Percentiles rank a stretch among this genome's conserved stretches.
Evolutionary conservation across 2,113 vertebrate genomes (phyloP).

Genomic region (human (Homo sapiens)): DNA sequence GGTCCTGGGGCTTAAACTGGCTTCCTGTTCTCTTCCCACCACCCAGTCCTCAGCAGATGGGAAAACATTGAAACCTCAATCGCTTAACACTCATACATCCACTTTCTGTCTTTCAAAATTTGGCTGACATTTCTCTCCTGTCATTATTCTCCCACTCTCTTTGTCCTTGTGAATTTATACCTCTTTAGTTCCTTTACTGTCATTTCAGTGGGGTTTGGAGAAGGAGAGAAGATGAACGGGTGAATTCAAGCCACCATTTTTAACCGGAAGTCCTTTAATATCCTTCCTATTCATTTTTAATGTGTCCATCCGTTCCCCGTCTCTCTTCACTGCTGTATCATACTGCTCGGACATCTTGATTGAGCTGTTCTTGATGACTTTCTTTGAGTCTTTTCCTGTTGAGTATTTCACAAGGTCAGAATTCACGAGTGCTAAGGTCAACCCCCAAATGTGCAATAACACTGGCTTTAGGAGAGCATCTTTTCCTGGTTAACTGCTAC

Average conservation of each 20-base stretch:
- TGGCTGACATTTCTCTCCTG: not conserved
- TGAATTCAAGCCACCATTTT: not conserved
- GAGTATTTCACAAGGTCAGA: not conserved
- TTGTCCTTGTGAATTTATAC: not conserved
- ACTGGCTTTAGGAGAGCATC: not conserved
- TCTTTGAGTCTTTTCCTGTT: not conserved
- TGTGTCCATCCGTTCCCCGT: not conserved
- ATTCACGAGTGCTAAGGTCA: not conserved
- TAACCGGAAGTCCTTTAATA: conserved; percentile 8
- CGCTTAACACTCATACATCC: not conserved
- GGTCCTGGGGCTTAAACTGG: not conserved
- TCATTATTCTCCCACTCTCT: not conserved
- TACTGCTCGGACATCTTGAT: not conserved
- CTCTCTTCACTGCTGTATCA: not conserved
- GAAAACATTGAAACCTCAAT: not conserved
- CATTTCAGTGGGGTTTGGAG: not conserved
- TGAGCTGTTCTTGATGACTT: not conserved
- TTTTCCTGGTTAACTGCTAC: not conserved
- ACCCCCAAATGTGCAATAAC: accelerated
- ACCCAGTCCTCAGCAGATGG: not conserved
- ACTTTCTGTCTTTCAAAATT: not conserved
- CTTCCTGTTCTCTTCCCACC: not conserved
- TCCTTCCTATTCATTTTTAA: conserved; percentile 29
- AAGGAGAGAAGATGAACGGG: not conserved
- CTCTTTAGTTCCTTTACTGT: not conserved